These are phyloP conservation scores for Myotis findleyi DNA, from an alignment of 2,797 vertebrate genomes.

Conservation along the genomic window DNA sequence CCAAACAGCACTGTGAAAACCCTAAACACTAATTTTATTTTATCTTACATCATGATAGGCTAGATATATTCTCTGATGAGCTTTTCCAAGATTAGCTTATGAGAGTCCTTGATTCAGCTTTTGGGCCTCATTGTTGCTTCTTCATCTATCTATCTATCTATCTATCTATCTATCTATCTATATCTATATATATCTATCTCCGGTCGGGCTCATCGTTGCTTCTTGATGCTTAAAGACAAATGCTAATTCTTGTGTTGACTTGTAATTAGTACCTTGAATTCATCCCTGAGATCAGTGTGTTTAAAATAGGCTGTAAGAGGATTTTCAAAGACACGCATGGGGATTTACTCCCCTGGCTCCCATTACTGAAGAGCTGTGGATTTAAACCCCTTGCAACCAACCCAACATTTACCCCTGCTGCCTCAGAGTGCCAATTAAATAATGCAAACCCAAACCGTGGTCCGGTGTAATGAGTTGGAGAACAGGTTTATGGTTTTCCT, in stretches of 20 bases:
- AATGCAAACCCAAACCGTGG: slow-evolving; percentile 63
- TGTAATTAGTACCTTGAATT: slow-evolving; percentile 28
- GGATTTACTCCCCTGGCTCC: slow-evolving; percentile 58
- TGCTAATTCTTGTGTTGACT: slow-evolving; percentile 12
- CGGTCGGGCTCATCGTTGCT: background rate
- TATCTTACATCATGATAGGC: background rate
- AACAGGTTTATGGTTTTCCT: slow-evolving; percentile 46
- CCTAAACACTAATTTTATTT: background rate
- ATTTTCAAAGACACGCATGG: slow-evolving; percentile 27
- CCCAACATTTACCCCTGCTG: slow-evolving; percentile 45
- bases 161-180: too few species aligned
- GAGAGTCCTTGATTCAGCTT: background rate
- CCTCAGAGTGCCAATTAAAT: slow-evolving; percentile 65
- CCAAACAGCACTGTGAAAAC: slow-evolving; percentile 11
- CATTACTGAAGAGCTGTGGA: slow-evolving; percentile 56
- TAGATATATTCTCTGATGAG: background rate
- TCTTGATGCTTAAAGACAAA: background rate
- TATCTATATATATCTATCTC: too few species aligned
- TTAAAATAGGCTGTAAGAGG: slow-evolving; percentile 52
- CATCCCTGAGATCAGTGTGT: slow-evolving; percentile 42
- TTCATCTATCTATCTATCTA: too few species aligned
- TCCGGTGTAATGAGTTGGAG: slow-evolving; percentile 65
- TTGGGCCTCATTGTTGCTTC: background rate
- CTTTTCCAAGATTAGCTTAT: background rate
- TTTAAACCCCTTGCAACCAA: background rate